Evolutionary conservation across 2,888 invertebrate species (phyloP), one percentile per base, ranked within the genome.

Genomic region (Nemapogon koenigi): DNA sequence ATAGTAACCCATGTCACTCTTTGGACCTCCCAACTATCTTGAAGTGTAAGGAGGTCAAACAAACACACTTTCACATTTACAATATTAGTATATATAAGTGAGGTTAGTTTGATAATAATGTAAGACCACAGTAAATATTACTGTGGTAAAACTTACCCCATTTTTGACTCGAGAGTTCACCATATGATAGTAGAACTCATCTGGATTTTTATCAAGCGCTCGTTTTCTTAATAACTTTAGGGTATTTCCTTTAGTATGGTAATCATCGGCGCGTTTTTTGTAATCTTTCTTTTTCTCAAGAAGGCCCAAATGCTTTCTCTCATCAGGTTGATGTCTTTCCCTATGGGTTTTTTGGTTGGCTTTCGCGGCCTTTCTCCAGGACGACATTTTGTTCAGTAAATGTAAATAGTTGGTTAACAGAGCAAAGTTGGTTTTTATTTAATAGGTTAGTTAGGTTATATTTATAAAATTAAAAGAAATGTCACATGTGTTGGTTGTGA

Each of bases 121-220:
- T n/a, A n/a, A n/a, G n/a, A n/a, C n/a, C n/a, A n/a, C n/a, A n/a
- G n/a, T n/a, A n/a, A n/a, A n/a, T n/a, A n/a, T n/a, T n/a, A n/a
- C n/a, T n/a, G n/a, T n/a, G n/a, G n/a, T n/a, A n/a, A 15, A 31
- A 49, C 69, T 67, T 47, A 81, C 81, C 51, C 83, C 86, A 52
- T 81, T 65, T 42, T 80, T 78, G 0, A 90, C 68, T 63, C 87
- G 86, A 0, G 95, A 91, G 61, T 93, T 94, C 40, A 95, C 86
- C 97, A 98, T 98, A 59, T 97, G 96, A 73, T 93, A 94, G 64
- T 97, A 93, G 72, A 97, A 99, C 65, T 99, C 99, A 87, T 99
- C 97, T 1, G 97, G 96, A 78, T 99, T 99, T 62, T 89, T 92
- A 58, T 96, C 90, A 15, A 94, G 70, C 0, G 95, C 97, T 41